These are phyloP conservation scores for Drosophila pectinifera DNA, from an alignment of 1,140 invertebrate genomes.

Conservation along the genomic window DNA sequence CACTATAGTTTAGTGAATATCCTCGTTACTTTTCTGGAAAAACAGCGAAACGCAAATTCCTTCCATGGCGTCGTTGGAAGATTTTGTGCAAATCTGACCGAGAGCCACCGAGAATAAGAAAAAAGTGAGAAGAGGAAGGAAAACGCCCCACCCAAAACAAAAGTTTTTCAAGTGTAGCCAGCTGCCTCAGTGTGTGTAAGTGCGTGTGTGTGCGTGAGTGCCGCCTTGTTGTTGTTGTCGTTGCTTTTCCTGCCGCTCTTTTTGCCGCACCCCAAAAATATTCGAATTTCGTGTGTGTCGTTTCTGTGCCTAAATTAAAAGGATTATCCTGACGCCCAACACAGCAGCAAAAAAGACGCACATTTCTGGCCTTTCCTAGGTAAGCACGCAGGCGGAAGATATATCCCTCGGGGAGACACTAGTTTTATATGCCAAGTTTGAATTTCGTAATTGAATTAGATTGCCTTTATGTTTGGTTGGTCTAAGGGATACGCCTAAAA, in stretches of 20 bases:
- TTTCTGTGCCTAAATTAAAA: slow-evolving; percentile 61
- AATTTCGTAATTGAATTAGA: slow-evolving; percentile 40
- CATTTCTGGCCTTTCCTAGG: slow-evolving; percentile 28
- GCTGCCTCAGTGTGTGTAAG: slow-evolving; percentile 29
- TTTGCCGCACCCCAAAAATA: slow-evolving; percentile 68
- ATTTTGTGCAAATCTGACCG: slow-evolving; percentile 47
- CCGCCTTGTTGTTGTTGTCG: slow-evolving; percentile 34
- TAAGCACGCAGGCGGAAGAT: slow-evolving; percentile 41
- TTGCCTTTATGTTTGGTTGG: slow-evolving; percentile 4
- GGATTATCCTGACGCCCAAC: slow-evolving; percentile 61
- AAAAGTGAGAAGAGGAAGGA: slow-evolving; percentile 29
- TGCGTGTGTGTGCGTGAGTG: slow-evolving; percentile 17
- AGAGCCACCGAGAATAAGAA: slow-evolving; percentile 32
- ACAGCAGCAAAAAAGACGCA: slow-evolving; percentile 16
- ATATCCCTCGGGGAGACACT: slow-evolving; percentile 15
- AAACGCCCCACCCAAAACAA: slow-evolving; percentile 73
- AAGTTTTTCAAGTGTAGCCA: slow-evolving; percentile 76
- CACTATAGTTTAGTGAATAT: neutral
- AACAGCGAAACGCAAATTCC: slow-evolving; percentile 24
- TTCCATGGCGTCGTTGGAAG: slow-evolving; percentile 45
- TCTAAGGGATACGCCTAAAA: slow-evolving; percentile 39
- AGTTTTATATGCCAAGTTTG: slow-evolving; percentile 23
- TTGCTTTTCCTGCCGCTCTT: slow-evolving; percentile 37
- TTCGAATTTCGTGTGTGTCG: slow-evolving; percentile 41
- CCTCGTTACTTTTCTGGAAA: too few species aligned